Percentiles rank a stretch among this genome's conserved stretches.
Evolutionary conservation across 2,113 vertebrate species (phyloP).

Genomic region (Pomatorhinus ruficollis): DNA sequence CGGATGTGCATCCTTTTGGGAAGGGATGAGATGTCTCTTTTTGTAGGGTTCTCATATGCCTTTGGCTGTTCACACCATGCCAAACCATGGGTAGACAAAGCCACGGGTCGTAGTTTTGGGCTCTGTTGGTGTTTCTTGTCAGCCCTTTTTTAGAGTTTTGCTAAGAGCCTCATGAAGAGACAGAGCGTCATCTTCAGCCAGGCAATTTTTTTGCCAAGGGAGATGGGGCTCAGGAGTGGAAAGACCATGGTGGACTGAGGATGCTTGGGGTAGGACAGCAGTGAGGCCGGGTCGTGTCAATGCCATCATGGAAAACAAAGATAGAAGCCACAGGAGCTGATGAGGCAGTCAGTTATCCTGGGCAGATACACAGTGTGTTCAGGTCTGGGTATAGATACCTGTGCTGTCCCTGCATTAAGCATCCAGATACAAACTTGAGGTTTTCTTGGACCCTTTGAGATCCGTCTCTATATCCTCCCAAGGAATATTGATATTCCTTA

Average conservation of each 20-base stretch:
- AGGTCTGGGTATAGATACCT: too few species aligned
- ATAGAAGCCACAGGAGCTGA: neutral
- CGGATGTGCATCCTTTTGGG: neutral
- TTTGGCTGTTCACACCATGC: accelerated
- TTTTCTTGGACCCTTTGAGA: neutral
- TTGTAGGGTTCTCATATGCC: accelerated
- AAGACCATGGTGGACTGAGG: accelerated
- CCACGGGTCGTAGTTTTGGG: accelerated
- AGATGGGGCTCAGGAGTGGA: neutral
- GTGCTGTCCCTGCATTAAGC: neutral
- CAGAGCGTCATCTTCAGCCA: neutral
- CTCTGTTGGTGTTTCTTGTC: neutral
- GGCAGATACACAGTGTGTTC: neutral
- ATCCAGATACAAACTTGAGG: neutral
- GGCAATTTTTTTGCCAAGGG: accelerated
- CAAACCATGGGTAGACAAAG: neutral
- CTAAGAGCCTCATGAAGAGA: neutral
- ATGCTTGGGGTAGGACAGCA: accelerated
- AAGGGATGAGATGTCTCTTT: neutral
- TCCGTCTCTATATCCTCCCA: accelerated
- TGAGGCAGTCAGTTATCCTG: neutral
- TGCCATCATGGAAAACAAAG: neutral
- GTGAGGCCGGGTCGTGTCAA: accelerated
- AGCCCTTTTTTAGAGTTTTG: neutral
- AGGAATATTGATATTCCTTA: neutral